Conservation (phyloP, 2,888 invertebrate genomes). For the Urechis unicinctus region DNA sequence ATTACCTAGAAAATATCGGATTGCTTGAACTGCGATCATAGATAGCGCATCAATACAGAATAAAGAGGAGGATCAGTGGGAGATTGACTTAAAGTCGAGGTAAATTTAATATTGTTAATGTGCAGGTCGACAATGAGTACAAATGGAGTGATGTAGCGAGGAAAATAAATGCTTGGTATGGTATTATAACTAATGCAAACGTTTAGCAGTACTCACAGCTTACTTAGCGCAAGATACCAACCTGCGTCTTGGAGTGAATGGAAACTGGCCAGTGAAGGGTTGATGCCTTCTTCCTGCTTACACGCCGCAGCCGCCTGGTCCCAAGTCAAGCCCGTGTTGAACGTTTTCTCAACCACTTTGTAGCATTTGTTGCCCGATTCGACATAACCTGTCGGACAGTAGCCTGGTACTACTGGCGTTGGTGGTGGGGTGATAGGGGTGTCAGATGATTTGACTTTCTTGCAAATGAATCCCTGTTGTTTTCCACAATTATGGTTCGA, state of each 20-base stretch:
- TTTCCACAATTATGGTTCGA: neutral
- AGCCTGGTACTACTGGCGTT: slow-evolving; percentile 1
- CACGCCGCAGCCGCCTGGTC: neutral
- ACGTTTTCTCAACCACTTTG: too few relatives aligned
- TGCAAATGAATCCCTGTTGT: slow-evolving; percentile 1
- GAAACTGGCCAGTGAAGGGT: neutral
- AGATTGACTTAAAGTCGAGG: too few relatives aligned
- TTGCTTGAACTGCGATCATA: too few relatives aligned
- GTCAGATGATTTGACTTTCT: neutral
- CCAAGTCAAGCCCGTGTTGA: neutral
- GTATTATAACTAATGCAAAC: too few relatives aligned
- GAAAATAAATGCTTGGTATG: too few relatives aligned
- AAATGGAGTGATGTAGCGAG: neutral
- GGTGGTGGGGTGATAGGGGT: neutral
- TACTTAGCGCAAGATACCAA: too few relatives aligned
- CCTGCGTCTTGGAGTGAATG: neutral
- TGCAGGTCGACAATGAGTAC: slow-evolving; percentile 5
- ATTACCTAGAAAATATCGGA: too few relatives aligned
- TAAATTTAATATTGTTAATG: too few relatives aligned
- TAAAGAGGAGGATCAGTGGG: too few relatives aligned
- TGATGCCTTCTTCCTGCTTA: neutral
- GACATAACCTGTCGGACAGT: neutral
- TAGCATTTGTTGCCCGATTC: neutral
- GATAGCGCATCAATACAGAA: too few relatives aligned
- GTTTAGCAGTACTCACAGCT: too few relatives aligned